These are phyloP conservation scores for Coregonus ussuriensis DNA, from an alignment of 2,797 vertebrate genomes.

Conservation along the genomic window DNA sequence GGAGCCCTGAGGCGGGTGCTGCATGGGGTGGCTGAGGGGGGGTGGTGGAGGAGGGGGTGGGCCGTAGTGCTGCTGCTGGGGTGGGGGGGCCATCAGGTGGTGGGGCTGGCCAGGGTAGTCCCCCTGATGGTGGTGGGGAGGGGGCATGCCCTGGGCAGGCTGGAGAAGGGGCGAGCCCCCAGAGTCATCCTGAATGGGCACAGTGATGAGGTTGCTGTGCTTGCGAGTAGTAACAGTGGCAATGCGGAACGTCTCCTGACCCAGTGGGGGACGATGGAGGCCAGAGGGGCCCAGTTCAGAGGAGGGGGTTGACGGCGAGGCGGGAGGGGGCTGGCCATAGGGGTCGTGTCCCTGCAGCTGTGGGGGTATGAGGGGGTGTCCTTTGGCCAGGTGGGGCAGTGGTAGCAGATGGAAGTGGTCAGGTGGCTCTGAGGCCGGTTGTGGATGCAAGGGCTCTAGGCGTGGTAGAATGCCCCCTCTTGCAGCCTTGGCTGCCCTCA, in stretches of 20 bases:
- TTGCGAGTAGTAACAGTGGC: constrained; percentile 89
- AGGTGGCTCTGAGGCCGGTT: constrained; percentile 74
- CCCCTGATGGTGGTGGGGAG: constrained; percentile 86
- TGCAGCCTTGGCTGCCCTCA: constrained; percentile 85
- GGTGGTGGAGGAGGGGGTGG: constrained; percentile 93
- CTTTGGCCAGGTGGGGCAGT: constrained; percentile 87
- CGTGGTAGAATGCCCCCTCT: too few relatives aligned
- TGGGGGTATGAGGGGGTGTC: constrained; percentile 84
- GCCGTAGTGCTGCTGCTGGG: constrained; percentile 87
- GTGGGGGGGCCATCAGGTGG: constrained; percentile 93
- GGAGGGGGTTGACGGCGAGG: constrained; percentile 84
- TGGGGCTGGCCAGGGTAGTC: constrained; percentile 94
- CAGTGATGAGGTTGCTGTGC: constrained; percentile 98
- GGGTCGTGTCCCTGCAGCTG: constrained; percentile 90
- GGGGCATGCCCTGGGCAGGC: constrained; percentile 75
- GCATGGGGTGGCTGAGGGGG: constrained; percentile 91
- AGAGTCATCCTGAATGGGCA: constrained; percentile 98
- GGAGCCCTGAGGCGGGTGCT: constrained; percentile 88
- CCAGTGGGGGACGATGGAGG: too few relatives aligned
- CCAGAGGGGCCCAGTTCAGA: constrained; percentile 51
- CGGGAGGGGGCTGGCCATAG: constrained; percentile 82
- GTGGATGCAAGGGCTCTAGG: constrained; percentile 56
- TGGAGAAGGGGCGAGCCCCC: constrained; percentile 87
- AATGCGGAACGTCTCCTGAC: constrained; percentile 95
- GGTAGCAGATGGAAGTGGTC: constrained; percentile 90